Conservation (phyloP, 2,888 invertebrate species). For the Argyresthia goedartella region DNA sequence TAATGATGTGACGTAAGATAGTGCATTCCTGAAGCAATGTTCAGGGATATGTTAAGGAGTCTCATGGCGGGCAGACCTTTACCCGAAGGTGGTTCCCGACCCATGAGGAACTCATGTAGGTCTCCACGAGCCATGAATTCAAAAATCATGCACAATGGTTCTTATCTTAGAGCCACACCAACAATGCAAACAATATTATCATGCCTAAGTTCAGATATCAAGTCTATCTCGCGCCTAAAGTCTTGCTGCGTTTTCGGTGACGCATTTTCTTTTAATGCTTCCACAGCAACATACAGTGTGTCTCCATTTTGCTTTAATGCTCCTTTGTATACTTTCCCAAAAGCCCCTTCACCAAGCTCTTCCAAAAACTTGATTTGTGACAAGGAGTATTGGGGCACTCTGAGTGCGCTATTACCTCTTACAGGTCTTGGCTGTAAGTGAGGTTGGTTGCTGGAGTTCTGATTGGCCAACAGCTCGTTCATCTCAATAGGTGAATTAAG, state of each 20-base stretch:
- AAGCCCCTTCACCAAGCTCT: slow-evolving; percentile 96
- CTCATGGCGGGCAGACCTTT: slow-evolving; percentile 85
- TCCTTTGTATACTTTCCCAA: slow-evolving; percentile 97
- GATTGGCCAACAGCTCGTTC: slow-evolving; percentile 79
- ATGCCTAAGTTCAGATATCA: slow-evolving; percentile 94
- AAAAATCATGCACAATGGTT: slow-evolving; percentile 95
- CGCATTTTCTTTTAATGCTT: slow-evolving; percentile 94
- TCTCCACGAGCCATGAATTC: slow-evolving; percentile 99
- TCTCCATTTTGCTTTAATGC: slow-evolving; percentile 81
- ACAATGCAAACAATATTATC: slow-evolving; percentile 96
- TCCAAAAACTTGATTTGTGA: slow-evolving; percentile 89
- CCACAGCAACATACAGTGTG: slow-evolving; percentile 89
- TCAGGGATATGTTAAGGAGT: slow-evolving; percentile 90
- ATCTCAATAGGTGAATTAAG: slow-evolving; percentile 86
- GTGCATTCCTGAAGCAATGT: slow-evolving; percentile 88
- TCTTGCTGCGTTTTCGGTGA: slow-evolving; percentile 92
- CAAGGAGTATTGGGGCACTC: slow-evolving; percentile 88
- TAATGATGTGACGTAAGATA: slow-evolving; percentile 92
- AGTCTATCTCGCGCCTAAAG: slow-evolving; percentile 93
- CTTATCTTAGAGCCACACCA: slow-evolving; percentile 90
- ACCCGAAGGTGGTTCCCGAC: slow-evolving; percentile 88
- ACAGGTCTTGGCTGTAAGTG: slow-evolving; percentile 50
- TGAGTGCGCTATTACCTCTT: slow-evolving; percentile 64
- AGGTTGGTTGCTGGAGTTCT: slow-evolving; percentile 53
- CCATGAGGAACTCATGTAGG: slow-evolving; percentile 94